phyloP scores from a whole-genome alignment of 2,888 invertebrate species.

The Itoplectis maculator region DNA sequence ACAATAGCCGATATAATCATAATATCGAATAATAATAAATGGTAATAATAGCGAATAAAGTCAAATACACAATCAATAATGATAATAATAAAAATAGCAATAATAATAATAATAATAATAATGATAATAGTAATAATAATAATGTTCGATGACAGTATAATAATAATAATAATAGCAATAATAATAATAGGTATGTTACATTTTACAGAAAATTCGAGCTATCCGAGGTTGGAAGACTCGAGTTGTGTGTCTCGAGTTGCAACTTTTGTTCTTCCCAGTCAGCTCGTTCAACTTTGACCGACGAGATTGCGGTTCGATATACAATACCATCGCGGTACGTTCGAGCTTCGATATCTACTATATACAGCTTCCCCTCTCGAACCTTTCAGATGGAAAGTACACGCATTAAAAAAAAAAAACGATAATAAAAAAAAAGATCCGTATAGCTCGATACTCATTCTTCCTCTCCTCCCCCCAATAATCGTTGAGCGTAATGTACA shows the following conservation, averaged over 20 bases:
- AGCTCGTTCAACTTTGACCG: conserved; percentile 44
- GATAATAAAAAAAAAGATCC: conserved; percentile 9
- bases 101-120: conserved; percentile 73
- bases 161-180: conserved; percentile 75
- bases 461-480: conserved; percentile 20
- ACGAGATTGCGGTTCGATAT: conserved; percentile 53
- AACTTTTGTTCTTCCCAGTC: neutral
- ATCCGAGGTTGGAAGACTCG: conserved; percentile 74
- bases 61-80: conserved; percentile 72
- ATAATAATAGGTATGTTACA: conserved; percentile 81
- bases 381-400: conserved; percentile 18
- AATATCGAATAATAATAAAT: conserved; percentile 67
- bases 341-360: conserved; percentile 64
- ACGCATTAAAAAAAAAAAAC: conserved; percentile 20
- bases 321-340: conserved; percentile 56
- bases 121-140: conserved; percentile 60
- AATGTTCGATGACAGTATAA: conserved; percentile 35
- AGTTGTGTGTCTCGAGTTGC: conserved; percentile 67
- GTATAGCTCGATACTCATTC: conserved; percentile 16
- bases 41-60: conserved; percentile 70
- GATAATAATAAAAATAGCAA: conserved; percentile 75
- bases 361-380: conserved; percentile 54
- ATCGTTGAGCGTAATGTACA: conserved; percentile 63
- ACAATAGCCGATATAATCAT: conserved; percentile 72
- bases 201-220: conserved; percentile 80